phyloP scores from a whole-genome alignment of 2,888 invertebrate species.

The Caenorhabditis sp. region DNA sequence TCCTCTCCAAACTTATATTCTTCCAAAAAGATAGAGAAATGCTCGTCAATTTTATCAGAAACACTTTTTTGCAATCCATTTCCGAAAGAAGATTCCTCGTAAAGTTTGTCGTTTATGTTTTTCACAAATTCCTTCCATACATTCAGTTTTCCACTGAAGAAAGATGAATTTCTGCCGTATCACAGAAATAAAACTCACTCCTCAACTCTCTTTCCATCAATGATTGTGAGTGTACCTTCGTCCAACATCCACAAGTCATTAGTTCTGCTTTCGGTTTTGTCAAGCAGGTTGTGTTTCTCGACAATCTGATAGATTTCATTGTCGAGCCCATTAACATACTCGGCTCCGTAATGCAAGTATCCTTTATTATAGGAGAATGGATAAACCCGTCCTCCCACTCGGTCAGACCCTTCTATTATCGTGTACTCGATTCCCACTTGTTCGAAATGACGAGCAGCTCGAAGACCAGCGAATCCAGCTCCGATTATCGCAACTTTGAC shows the following conservation, averaged over 20 bases:
- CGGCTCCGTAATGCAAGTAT: constrained; percentile 74
- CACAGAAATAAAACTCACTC: neutral
- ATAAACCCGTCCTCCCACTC: constrained; percentile 73
- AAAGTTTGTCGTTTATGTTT: neutral
- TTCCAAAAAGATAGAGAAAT: neutral
- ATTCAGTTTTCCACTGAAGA: constrained; percentile 26
- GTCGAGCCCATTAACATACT: constrained; percentile 73
- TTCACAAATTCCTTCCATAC: constrained; percentile 16
- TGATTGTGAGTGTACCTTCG: constrained; percentile 27
- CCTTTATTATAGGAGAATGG: constrained; percentile 66
- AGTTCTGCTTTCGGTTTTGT: constrained; percentile 13
- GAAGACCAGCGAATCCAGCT: constrained; percentile 61
- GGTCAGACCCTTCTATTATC: constrained; percentile 67
- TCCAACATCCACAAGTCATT: constrained; percentile 39
- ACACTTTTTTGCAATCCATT: neutral
- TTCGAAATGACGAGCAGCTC: constrained; percentile 56
- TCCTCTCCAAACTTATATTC: neutral
- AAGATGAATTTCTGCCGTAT: neutral
- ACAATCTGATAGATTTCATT: constrained; percentile 73
- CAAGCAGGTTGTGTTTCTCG: constrained; percentile 18
- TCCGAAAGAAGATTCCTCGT: neutral
- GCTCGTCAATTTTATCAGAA: constrained; percentile 10
- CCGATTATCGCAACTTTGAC: constrained; percentile 52
- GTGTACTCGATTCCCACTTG: constrained; percentile 46
- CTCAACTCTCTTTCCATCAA: constrained; percentile 50